Evolutionary conservation across 1,140 invertebrate species (phyloP).

Genomic region (Drosophila carrolli): DNA sequence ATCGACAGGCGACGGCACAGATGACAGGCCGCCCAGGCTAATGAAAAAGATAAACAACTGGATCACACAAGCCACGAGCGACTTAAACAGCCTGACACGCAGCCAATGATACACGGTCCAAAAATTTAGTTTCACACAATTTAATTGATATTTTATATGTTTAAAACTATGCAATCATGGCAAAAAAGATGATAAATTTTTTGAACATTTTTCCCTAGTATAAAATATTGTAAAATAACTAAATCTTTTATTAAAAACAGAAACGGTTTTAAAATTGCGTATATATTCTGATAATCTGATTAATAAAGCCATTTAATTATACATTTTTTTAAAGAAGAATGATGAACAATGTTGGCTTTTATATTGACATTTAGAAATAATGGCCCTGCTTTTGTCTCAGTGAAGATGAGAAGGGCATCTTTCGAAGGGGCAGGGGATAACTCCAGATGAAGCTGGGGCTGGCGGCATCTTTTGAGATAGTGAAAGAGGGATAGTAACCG

Average conservation of each 20-base stretch:
- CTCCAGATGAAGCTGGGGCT: constrained; percentile 27
- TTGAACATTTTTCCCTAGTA: too few species aligned
- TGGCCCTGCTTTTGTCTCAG: not conserved
- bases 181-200: too few species aligned
- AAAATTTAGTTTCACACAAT: not conserved
- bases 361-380: not conserved
- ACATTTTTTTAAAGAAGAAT: too few species aligned
- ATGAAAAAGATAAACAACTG: constrained; percentile 82
- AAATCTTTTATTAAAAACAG: too few species aligned
- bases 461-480: constrained; percentile 69
- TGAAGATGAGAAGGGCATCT: constrained; percentile 7
- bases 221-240: too few species aligned
- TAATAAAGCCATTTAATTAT: too few species aligned
- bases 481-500: constrained; percentile 20
- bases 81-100: constrained; percentile 33
- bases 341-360: too few species aligned
- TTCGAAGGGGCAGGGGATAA: not conserved
- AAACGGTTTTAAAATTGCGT: too few species aligned
- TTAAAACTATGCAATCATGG: too few species aligned
- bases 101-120: constrained; percentile 18
- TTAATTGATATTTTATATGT: not conserved
- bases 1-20: constrained; percentile 78
- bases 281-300: too few species aligned
- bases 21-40: constrained; percentile 80
- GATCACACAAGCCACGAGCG: constrained; percentile 55